These are phyloP conservation scores for Manacus vitellinus DNA, from an alignment of 2,113 vertebrate genomes.

Conservation along the genomic window DNA sequence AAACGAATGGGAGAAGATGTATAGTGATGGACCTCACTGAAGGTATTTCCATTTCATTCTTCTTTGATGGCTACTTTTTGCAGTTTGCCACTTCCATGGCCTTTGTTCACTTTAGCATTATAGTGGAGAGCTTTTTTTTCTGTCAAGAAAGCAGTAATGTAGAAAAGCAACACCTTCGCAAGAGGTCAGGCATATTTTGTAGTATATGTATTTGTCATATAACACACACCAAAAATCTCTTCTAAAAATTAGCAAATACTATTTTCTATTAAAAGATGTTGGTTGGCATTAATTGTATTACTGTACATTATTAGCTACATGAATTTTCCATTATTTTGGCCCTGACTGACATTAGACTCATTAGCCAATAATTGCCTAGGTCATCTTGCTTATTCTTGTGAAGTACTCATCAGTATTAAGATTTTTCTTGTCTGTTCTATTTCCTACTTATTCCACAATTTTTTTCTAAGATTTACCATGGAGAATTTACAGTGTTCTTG, in stretches of 20 bases:
- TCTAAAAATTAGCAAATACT: neutral
- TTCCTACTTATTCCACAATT: neutral
- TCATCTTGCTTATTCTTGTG: neutral
- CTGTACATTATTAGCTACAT: neutral
- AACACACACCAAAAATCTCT: neutral
- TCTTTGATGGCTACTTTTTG: neutral
- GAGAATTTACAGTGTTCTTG: neutral
- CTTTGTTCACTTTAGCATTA: neutral
- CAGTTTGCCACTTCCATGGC: neutral
- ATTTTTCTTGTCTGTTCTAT: neutral
- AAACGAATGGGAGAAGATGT: neutral
- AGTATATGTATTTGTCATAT: neutral
- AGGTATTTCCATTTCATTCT: neutral
- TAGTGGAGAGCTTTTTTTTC: neutral
- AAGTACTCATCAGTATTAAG: neutral
- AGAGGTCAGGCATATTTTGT: rapidly evolving
- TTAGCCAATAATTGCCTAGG: neutral
- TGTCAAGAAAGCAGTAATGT: neutral
- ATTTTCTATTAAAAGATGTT: neutral
- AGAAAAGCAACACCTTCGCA: neutral
- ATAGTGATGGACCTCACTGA: neutral
- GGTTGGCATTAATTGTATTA: neutral
- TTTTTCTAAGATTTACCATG: neutral
- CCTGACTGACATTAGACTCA: neutral
- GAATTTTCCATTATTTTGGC: neutral